Conservation (phyloP, 2,888 invertebrate genomes). For the Papilio elwesi region DNA sequence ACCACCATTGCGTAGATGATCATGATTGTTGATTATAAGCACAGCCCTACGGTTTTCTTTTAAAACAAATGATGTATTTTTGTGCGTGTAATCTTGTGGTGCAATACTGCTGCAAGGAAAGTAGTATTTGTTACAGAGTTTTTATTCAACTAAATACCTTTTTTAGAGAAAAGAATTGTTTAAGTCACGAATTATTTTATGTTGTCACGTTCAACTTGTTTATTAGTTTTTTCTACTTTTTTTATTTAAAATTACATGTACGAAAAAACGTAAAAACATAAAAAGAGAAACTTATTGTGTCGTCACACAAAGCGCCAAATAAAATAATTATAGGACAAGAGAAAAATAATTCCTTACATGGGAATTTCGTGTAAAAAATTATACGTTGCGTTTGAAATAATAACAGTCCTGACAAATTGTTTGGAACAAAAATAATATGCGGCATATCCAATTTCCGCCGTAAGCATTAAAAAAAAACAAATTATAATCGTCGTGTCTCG, state of each 20-base stretch:
- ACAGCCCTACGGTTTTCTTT: slow-evolving; percentile 45
- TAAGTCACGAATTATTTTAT: no score
- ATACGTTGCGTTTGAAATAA: slow-evolving; percentile 8
- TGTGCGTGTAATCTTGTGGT: slow-evolving; percentile 3
- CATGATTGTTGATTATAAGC: slow-evolving; percentile 51
- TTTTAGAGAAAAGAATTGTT: no score
- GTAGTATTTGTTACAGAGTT: not conserved
- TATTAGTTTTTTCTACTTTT: not conserved
- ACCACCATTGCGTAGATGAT: slow-evolving; percentile 27
- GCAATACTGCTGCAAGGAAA: slow-evolving; percentile 2
- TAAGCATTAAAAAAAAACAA: not conserved
- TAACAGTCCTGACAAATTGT: slow-evolving; percentile 8
- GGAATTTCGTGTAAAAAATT: slow-evolving; percentile 11
- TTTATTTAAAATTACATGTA: not conserved
- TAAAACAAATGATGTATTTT: slow-evolving; percentile 29
- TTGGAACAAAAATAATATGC: not conserved
- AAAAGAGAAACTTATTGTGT: not conserved
- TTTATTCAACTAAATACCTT: no score
- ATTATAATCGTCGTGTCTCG: not conserved
- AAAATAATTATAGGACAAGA: slow-evolving; percentile 7
- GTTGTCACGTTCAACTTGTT: no score
- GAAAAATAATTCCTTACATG: slow-evolving; percentile 3
- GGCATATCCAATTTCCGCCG: not conserved
- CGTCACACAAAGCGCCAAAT: not conserved
- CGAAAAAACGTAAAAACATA: not conserved